A percentile compares a stretch with the other conserved stretches of the same genome.
Evolutionary conservation across 2,113 vertebrate species (phyloP).

Genomic region (Macquaria ambigua): DNA sequence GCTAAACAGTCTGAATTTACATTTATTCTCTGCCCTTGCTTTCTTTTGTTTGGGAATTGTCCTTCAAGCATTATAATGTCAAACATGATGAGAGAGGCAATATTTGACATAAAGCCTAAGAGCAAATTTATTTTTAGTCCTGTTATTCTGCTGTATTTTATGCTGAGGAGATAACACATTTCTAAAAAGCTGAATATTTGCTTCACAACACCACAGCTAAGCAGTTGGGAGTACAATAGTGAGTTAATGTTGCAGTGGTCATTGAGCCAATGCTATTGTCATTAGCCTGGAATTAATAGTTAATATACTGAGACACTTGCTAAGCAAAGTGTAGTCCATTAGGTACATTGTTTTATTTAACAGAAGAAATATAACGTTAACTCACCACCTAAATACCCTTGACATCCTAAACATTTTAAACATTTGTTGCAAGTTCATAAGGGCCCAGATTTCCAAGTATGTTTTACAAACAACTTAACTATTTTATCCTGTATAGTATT

Average conservation of each 20-base stretch:
- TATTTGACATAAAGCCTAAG: background rate
- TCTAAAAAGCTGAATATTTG: background rate
- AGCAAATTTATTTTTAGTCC: background rate
- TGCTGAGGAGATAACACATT: background rate
- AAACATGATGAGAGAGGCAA: background rate
- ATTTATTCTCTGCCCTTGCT: background rate
- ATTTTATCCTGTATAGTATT: background rate
- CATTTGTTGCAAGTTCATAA: background rate
- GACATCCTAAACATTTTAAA: background rate
- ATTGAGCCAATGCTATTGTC: background rate
- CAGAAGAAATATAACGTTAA: background rate
- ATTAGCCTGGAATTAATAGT: background rate
- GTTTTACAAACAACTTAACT: too few species aligned
- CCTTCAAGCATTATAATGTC: background rate
- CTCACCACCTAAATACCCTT: background rate
- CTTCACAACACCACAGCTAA: background rate
- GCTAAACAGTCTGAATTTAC: background rate
- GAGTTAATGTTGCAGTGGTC: background rate
- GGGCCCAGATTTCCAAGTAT: background rate
- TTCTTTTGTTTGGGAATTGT: constrained; percentile 9
- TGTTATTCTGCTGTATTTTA: background rate
- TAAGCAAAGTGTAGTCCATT: background rate
- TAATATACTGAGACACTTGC: background rate
- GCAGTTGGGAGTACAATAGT: background rate
- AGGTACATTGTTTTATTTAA: background rate